Percentiles rank a stretch among this genome's conserved stretches.
These are phyloP conservation scores for Leptogaster cylindrica DNA, from an alignment of 2,888 invertebrate species.

Conservation along the genomic window DNA sequence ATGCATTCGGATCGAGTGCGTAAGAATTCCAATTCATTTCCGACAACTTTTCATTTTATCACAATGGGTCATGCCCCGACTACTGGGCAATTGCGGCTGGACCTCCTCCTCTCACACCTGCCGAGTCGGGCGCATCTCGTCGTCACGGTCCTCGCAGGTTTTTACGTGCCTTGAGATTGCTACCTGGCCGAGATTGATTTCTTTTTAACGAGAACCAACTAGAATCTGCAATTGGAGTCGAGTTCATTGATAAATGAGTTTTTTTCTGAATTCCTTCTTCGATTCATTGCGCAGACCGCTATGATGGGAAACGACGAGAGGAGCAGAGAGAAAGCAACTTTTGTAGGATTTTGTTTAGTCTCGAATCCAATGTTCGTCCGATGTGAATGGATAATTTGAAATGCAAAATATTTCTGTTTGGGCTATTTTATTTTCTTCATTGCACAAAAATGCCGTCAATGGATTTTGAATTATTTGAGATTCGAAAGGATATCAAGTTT, in stretches of 20 bases:
- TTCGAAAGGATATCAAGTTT: too few relatives aligned
- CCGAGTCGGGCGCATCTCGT: not conserved
- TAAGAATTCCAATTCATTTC: conserved; percentile 9
- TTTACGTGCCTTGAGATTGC: not conserved
- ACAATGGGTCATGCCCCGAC: conserved; percentile 13
- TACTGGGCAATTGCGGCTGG: not conserved
- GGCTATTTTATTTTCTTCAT: not conserved
- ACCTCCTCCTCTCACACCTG: not conserved
- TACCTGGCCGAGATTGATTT: not conserved
- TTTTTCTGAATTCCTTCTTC: not conserved
- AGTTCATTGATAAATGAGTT: not conserved
- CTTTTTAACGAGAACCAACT: not conserved
- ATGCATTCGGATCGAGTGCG: too few relatives aligned
- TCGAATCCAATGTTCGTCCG: not conserved
- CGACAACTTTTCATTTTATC: not conserved
- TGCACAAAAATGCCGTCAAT: not conserved
- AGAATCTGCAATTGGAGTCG: too few relatives aligned
- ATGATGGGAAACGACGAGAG: not conserved
- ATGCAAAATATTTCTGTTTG: not conserved
- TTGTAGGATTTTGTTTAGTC: not conserved
- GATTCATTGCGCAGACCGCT: not conserved
- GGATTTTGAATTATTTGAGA: too few relatives aligned
- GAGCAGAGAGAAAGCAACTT: not conserved
- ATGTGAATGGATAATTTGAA: not conserved
- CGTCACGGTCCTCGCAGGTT: not conserved